A percentile compares a stretch with the other conserved stretches of the same genome.
phyloP scores from a whole-genome alignment of 1,140 invertebrate genomes.

The Eurosta solidaginis region DNA sequence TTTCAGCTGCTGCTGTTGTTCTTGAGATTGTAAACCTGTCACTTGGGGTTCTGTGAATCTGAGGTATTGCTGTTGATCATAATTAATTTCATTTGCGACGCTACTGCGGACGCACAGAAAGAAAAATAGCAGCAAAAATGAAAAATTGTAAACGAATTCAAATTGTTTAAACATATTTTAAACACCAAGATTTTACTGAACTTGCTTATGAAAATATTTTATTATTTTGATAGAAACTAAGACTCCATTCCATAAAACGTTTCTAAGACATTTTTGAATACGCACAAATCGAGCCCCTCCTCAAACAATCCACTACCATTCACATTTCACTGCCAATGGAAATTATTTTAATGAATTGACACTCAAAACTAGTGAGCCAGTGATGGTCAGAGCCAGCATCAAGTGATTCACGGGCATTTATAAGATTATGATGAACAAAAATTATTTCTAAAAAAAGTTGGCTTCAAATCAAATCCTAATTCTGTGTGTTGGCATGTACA shows the following conservation, averaged over 20 bases:
- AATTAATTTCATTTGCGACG: neutral
- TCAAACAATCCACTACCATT: neutral
- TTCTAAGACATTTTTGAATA: neutral
- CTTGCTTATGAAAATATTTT: neutral
- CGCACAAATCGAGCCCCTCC: neutral
- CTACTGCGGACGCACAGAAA: too few relatives aligned
- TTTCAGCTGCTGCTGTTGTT: conserved; percentile 33
- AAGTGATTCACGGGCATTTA: too few relatives aligned
- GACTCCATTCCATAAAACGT: too few relatives aligned
- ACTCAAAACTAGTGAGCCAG: neutral
- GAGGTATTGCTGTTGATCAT: neutral
- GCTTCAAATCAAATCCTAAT: too few relatives aligned
- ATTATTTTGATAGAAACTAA: neutral
- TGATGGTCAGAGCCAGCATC: too few relatives aligned
- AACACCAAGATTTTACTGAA: neutral
- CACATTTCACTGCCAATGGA: neutral
- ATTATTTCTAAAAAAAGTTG: too few relatives aligned
- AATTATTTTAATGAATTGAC: neutral
- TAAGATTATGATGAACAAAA: too few relatives aligned
- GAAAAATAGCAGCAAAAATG: neutral
- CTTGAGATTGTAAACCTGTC: conserved; percentile 25
- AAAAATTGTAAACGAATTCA: neutral
- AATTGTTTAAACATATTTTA: neutral
- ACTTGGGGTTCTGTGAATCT: neutral
- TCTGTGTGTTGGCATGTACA: too few relatives aligned